Evolutionary conservation across 1,140 invertebrate genomes (phyloP).

Genomic region (Sarcophaga peregrina): DNA sequence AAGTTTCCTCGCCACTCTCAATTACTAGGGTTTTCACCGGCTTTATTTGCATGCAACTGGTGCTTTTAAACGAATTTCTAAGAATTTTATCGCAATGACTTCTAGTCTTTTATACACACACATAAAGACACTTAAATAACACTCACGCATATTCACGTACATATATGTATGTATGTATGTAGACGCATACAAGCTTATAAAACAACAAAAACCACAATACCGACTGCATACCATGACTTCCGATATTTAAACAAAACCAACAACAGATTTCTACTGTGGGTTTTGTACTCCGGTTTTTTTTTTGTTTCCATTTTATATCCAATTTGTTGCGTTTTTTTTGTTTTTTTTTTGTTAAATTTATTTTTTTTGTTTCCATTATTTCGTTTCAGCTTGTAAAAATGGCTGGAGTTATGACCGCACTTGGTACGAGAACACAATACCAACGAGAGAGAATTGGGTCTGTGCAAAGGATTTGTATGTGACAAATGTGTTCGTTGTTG

Average conservation of each 20-base stretch:
- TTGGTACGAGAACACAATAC: slow-evolving; percentile 68
- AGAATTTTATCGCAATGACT: background rate
- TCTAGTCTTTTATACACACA: background rate
- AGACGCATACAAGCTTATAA: too few species aligned
- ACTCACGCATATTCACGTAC: background rate
- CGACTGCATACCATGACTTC: slow-evolving; percentile 19
- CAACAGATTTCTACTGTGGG: background rate
- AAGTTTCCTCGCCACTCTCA: too few species aligned
- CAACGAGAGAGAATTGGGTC: slow-evolving; percentile 70
- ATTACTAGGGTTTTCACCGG: too few species aligned
- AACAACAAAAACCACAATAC: slow-evolving; percentile 1
- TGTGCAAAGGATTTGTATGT: slow-evolving; percentile 69
- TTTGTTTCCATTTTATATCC: background rate
- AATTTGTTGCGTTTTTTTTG: slow-evolving; percentile 3
- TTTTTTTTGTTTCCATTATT: slow-evolving; percentile 26
- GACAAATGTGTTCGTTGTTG: slow-evolving; percentile 68
- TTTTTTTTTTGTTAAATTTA: slow-evolving; percentile 12
- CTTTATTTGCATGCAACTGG: background rate
- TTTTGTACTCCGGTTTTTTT: background rate
- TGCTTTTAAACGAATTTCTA: background rate
- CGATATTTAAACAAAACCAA: slow-evolving; percentile 23
- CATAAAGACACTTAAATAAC: background rate
- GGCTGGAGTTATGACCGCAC: slow-evolving; percentile 70
- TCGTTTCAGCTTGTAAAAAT: slow-evolving; percentile 64
- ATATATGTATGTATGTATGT: too few species aligned